Base-by-base conservation (phyloP, 2,888 invertebrate species). In the Eulithis prunata region DNA sequence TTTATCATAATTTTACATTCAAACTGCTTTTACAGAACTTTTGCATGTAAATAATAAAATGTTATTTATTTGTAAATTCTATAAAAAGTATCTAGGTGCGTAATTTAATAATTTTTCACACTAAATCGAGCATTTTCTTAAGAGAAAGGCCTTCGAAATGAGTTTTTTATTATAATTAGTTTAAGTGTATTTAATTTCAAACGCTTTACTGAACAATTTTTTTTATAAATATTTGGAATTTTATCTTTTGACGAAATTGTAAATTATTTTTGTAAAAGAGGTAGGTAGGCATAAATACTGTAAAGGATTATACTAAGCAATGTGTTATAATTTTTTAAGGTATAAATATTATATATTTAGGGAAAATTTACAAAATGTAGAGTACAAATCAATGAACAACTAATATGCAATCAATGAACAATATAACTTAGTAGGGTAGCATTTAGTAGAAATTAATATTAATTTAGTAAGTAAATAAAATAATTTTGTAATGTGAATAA, bases 371-470 rank as follows among this genome's bases (percentile, higher is more conserved):
- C 8, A 51, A 11, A 11, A 28, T 5, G 52, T 52, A 52, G 4
- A 52, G 4, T 52, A 52, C 14, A 13, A 8, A 51, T 8, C 5
- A 21, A 51, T 51, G 28, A 51, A 51, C 49, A 51, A 51, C 2
- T 3, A 49, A 49, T 49, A 21, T 10, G 8, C 41, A 51, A 28
- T 10, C 21, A 62, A 65, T 69, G 62, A 66, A 68, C 59, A 68
- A 68, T 56, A 41, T 46, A 51, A 21, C 38, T 57, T 55, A 51
- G 62, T 46, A 41, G 14, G 46, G 52, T 70, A 71, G 69, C 71
- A 75, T 71, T 74, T 70, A 74, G 68, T 72, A 70, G 67, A 53
- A 66, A 67, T 38, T 68, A 69, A 59, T 61, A 53, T 57, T 60
- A 65, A 52, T 62, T 58, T 64, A 73, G 62, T 7, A 47, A 14